These are phyloP conservation scores for Netelia virgata DNA, from an alignment of 2,888 invertebrate genomes.

Conservation along the genomic window DNA sequence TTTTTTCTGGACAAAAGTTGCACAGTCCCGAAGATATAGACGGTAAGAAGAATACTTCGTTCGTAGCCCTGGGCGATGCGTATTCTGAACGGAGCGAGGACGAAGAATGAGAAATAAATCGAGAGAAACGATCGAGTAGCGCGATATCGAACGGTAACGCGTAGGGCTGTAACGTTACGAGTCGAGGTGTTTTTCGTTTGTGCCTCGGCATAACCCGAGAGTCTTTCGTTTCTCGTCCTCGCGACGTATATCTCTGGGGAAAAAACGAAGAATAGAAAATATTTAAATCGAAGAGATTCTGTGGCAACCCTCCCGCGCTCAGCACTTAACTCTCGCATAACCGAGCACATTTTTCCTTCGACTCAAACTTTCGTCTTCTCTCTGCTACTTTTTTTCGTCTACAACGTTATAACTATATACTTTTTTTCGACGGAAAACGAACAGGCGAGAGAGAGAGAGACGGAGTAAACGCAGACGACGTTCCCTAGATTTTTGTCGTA, in stretches of 20 bases:
- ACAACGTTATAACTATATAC: constrained; percentile 43
- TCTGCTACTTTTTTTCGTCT: constrained; percentile 5
- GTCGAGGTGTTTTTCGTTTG: constrained; percentile 26
- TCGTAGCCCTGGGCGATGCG: constrained; percentile 46
- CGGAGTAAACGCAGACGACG: constrained; percentile 9
- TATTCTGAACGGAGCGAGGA: constrained; percentile 23
- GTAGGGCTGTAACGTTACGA: constrained; percentile 32
- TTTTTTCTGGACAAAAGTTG: constrained; percentile 2
- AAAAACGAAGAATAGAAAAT: constrained; percentile 30
- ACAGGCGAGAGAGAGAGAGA: neutral
- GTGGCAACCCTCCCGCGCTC: neutral
- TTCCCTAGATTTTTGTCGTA: constrained; percentile 36
- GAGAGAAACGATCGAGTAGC: constrained; percentile 29
- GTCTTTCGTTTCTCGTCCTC: constrained; percentile 20
- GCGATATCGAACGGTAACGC: constrained; percentile 48
- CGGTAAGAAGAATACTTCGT: constrained; percentile 14
- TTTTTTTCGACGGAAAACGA: neutral
- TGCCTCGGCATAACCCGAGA: constrained; percentile 23
- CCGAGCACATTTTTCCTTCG: constrained; percentile 38
- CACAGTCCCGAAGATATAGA: constrained; percentile 8
- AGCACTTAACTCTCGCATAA: constrained; percentile 43
- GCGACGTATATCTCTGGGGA: neutral
- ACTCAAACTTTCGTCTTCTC: constrained; percentile 35
- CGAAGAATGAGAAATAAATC: constrained; percentile 1
- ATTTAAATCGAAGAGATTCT: constrained; percentile 52